These are phyloP conservation scores for Sminthurides bifidus DNA, from an alignment of 1,140 invertebrate species.

Conservation along the genomic window DNA sequence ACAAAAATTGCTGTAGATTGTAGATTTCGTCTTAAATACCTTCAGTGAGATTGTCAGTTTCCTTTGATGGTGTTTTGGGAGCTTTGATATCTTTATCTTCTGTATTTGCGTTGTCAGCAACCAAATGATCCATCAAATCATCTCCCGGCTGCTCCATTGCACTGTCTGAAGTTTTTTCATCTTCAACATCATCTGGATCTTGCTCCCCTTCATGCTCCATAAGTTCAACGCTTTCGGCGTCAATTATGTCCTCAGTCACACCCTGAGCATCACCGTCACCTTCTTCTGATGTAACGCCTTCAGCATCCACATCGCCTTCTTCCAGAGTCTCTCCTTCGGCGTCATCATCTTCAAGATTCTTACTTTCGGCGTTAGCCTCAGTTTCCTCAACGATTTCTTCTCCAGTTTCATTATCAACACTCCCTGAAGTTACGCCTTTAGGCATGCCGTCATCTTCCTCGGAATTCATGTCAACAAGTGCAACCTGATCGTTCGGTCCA, in stretches of 20 bases:
- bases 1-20: no score
- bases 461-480: neutral
- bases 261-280: constrained; percentile 13
- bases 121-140: neutral
- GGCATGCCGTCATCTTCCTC: neutral
- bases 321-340: neutral
- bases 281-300: constrained; percentile 1
- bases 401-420: neutral
- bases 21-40: no score
- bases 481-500: no score
- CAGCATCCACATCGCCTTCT: constrained; percentile 6
- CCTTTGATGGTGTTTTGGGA: neutral
- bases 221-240: neutral
- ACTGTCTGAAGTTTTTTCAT: no score
- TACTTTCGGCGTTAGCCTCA: neutral
- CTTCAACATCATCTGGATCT: constrained; percentile 9
- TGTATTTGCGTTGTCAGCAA: neutral
- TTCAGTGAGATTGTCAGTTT: no score
- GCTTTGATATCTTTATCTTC: neutral
- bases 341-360: constrained; percentile 2
- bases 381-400: constrained; percentile 4
- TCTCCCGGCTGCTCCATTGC: no score
- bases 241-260: neutral
- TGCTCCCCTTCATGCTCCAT: constrained; percentile 2
- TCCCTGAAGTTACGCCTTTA: neutral